Conservation (phyloP, 1,140 invertebrate genomes). For the Drosophila mojavensis region DNA sequence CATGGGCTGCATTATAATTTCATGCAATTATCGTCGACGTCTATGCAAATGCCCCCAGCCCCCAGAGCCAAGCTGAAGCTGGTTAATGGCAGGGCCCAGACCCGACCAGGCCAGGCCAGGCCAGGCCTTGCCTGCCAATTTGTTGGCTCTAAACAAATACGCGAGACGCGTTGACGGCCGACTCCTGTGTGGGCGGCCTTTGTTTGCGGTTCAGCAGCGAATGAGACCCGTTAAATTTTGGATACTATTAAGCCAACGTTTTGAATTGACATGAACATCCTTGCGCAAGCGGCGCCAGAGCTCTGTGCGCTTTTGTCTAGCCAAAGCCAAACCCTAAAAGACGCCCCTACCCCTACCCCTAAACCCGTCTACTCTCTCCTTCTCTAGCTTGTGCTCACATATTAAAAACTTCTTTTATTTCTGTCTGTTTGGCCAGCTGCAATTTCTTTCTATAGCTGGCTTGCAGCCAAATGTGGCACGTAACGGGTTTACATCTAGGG, state of each 20-base stretch:
- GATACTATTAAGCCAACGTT: conserved; percentile 75
- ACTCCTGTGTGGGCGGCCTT: conserved; percentile 45
- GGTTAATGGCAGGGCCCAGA: conserved; percentile 32
- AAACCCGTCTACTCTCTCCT: neutral
- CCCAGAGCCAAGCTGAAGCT: conserved; percentile 6
- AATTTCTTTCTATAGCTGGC: conserved; percentile 56
- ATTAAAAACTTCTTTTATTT: conserved; percentile 74
- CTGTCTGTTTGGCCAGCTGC: conserved; percentile 33
- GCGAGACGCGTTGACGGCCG: neutral
- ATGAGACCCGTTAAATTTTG: conserved; percentile 49
- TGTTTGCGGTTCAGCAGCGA: conserved; percentile 34
- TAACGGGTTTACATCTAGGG: neutral
- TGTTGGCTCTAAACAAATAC: conserved; percentile 69
- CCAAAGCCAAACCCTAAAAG: conserved; percentile 21
- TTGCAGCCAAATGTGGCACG: conserved; percentile 57
- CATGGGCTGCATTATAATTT: conserved; percentile 77
- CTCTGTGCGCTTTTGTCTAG: conserved; percentile 60
- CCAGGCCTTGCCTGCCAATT: conserved; percentile 11
- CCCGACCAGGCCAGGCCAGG: neutral
- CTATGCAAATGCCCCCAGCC: conserved; percentile 55
- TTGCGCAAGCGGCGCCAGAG: conserved; percentile 55
- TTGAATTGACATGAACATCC: conserved; percentile 68
- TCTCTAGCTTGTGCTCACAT: conserved; percentile 18
- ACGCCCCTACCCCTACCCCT: neutral
- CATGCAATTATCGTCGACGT: conserved; percentile 75